A percentile compares a stretch with the other conserved stretches of the same genome.
phyloP scores from a whole-genome alignment of 2,888 invertebrate genomes.

The Troides aeacus region DNA sequence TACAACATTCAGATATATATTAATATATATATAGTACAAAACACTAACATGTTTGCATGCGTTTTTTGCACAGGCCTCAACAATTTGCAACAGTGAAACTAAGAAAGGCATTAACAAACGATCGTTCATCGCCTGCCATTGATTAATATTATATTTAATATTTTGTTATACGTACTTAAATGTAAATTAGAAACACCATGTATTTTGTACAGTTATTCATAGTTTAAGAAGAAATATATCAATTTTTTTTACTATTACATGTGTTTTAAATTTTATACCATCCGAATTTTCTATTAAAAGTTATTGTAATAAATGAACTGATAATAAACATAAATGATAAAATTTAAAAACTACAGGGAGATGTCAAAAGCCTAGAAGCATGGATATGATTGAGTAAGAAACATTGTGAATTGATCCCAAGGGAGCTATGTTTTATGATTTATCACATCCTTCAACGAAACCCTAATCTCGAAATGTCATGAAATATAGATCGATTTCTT shows the following conservation, averaged over 20 bases:
- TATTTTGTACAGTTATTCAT: slow-evolving; percentile 81
- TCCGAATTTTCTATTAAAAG: too few relatives aligned
- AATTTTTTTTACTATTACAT: slow-evolving; percentile 72
- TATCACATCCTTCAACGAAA: slow-evolving; percentile 40
- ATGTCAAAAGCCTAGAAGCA: not conserved
- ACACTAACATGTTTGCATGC: slow-evolving; percentile 29
- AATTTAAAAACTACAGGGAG: too few relatives aligned
- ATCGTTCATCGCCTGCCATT: slow-evolving; percentile 89
- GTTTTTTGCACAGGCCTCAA: slow-evolving; percentile 84
- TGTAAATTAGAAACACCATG: slow-evolving; percentile 76
- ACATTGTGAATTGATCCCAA: slow-evolving; percentile 65
- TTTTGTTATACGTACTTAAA: slow-evolving; percentile 74
- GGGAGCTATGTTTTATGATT: slow-evolving; percentile 69
- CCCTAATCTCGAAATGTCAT: slow-evolving; percentile 32
- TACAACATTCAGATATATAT: not conserved
- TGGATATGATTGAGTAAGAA: slow-evolving; percentile 39
- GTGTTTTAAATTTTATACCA: slow-evolving; percentile 47
- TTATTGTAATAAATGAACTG: too few relatives aligned
- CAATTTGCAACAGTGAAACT: slow-evolving; percentile 94
- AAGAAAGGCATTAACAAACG: slow-evolving; percentile 92
- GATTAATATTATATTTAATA: slow-evolving; percentile 69
- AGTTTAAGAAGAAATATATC: slow-evolving; percentile 80
- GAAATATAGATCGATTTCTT: not conserved
- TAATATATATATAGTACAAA: slow-evolving; percentile 20
- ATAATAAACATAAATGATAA: too few relatives aligned